These are phyloP conservation scores for Teleopsis dalmanni DNA, from an alignment of 1,140 invertebrate species.

Conservation along the genomic window DNA sequence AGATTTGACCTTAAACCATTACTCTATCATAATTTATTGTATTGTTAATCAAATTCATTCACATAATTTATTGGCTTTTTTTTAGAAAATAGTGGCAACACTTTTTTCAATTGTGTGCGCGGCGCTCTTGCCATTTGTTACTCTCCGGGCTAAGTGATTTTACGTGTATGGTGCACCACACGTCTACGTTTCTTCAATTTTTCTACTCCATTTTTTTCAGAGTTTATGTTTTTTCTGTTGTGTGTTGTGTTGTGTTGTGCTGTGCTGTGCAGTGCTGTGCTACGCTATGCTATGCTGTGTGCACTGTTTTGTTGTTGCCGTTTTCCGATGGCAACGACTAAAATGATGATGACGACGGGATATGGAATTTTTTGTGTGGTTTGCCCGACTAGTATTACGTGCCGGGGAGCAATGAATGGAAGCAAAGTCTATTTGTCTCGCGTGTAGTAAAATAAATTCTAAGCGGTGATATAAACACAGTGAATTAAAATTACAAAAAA, in stretches of 20 bases:
- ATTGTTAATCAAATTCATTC: too few species aligned
- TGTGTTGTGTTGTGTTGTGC: neutral
- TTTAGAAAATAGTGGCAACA: too few species aligned
- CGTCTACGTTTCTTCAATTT: conserved; percentile 8
- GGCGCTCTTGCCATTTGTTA: too few species aligned
- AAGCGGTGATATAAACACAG: too few species aligned
- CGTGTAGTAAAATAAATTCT: too few species aligned
- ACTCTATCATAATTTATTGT: too few species aligned
- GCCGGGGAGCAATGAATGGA: conserved; percentile 41
- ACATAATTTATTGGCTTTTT: too few species aligned
- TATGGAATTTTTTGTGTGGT: conserved; percentile 43
- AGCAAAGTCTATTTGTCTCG: conserved; percentile 26
- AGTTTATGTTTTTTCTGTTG: neutral
- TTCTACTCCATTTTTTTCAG: neutral
- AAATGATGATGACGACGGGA: conserved; percentile 27
- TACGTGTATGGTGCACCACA: conserved; percentile 39
- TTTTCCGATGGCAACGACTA: neutral
- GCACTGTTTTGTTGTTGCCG: conserved; percentile 3
- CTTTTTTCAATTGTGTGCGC: too few species aligned
- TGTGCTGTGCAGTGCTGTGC: neutral
- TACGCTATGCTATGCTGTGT: neutral
- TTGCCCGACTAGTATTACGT: conserved; percentile 42
- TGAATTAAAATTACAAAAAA: too few species aligned
- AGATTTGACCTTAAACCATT: too few species aligned
- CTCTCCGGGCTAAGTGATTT: conserved; percentile 37